Evolutionary conservation across 2,888 invertebrate species (phyloP).

Genomic region (Noctuana brunneofusca): DNA sequence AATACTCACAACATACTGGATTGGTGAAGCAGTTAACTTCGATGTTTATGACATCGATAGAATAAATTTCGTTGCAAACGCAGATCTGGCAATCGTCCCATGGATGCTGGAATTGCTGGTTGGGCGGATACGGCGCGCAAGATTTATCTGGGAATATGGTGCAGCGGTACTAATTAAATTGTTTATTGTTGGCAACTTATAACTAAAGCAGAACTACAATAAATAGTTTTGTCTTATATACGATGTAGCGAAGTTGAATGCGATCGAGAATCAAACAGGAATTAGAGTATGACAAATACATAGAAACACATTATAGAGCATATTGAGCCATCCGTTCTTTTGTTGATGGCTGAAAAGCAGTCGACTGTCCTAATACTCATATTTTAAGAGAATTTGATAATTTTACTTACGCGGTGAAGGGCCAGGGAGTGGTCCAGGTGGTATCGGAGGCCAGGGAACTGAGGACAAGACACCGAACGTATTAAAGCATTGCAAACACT

Average conservation of each 20-base stretch:
- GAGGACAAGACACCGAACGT: constrained; percentile 6
- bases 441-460: constrained; percentile 45
- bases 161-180: constrained; percentile 25
- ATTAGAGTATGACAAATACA: too few relatives aligned
- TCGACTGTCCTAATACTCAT: too few relatives aligned
- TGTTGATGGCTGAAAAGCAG: too few relatives aligned
- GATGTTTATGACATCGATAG: constrained; percentile 50
- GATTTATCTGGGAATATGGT: constrained; percentile 57
- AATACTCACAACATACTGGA: constrained; percentile 64
- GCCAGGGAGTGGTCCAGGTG: constrained; percentile 62
- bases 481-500: too few relatives aligned
- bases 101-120: constrained; percentile 68
- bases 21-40: constrained; percentile 72
- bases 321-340: too few relatives aligned
- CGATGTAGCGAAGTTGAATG: neutral
- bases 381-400: too few relatives aligned
- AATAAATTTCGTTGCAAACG: constrained; percentile 56
- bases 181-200: constrained; percentile 23
- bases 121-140: constrained; percentile 62
- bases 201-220: neutral
- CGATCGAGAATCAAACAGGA: neutral
- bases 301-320: too few relatives aligned
- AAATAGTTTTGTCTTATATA: neutral
- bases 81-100: constrained; percentile 73
- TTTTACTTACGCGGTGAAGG: constrained; percentile 73